Evolutionary conservation across 1,140 invertebrate species (phyloP).

Genomic region (Leptinotarsa defecta): DNA sequence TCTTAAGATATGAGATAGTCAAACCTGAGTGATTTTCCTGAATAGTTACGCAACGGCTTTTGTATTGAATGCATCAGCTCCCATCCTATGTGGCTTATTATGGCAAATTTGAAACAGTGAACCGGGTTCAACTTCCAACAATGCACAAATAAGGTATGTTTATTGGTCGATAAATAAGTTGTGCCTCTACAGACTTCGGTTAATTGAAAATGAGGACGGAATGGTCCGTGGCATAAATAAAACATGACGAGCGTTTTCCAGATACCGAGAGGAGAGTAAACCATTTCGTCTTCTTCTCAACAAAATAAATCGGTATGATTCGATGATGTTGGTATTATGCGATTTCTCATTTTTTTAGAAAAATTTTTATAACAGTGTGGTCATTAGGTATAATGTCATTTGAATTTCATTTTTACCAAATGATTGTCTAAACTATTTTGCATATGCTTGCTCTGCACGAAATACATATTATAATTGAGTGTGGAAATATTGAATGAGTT

Average conservation of each 20-base stretch:
- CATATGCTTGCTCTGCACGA: too few species aligned
- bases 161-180: slow-evolving; percentile 8
- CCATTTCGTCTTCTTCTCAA: too few species aligned
- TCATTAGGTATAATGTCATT: too few species aligned
- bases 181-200: background rate
- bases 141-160: slow-evolving; percentile 8
- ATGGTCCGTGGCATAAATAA: background rate
- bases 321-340: too few species aligned
- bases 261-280: background rate
- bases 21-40: slow-evolving; percentile 2
- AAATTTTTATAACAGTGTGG: too few species aligned
- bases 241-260: background rate
- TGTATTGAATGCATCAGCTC: slow-evolving; percentile 1
- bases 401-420: too few species aligned
- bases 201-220: background rate
- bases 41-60: slow-evolving; percentile 2
- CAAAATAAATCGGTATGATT: too few species aligned
- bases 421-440: too few species aligned
- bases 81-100: slow-evolving; percentile 4
- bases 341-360: too few species aligned
- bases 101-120: slow-evolving; percentile 16
- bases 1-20: slow-evolving; percentile 6
- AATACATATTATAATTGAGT: too few species aligned
- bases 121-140: background rate
- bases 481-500: too few species aligned